Evolutionary conservation across 2,888 invertebrate species (phyloP), one percentile per base, ranked within the genome.

Genomic region (Mesochorus sp.): DNA sequence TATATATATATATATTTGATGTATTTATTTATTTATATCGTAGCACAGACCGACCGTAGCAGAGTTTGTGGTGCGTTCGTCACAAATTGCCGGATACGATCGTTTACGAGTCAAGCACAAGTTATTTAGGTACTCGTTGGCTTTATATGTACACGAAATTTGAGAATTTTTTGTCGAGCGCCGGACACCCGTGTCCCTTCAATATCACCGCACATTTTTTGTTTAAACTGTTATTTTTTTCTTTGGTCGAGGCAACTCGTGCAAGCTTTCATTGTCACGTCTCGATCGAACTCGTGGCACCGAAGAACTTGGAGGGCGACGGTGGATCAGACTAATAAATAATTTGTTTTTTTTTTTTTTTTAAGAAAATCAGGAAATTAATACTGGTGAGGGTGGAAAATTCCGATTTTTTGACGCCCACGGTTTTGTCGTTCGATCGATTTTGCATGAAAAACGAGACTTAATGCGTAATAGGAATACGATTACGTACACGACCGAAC

Each of bases 141-240:
- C 42, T 71, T 72, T 70, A 72, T 79, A 79, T 74, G 70, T 74
- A 79, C 39, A 72, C n/a, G n/a, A n/a, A 66, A 2, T 26, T 49
- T 12, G 47, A 47, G 70, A 17, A 59, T 12, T 17, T 14, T 19
- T 21, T 10, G n/a, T 28, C 42, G 12, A n/a, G 4, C 6, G 21
- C 39, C 21, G n/a, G 3, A 53, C 12, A 42, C 5, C 42, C 4
- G 42, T 42, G 42, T 24, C 62, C 24, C 10, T 12, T 37, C 6
- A 10, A 14, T 1, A 24, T 51, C 26, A 1, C n/a, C 37, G 49
- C 51, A 24, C 37, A 8, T 19, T 53, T n/a, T 39, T 14, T 10
- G 6, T 2, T 19, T 26, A n/a, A n/a, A n/a, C 8, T 31, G 4
- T 6, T 28, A n/a, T 24, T 49, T 24, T 31, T n/a, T 31, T 55